Conservation (phyloP, 2,888 invertebrate species). For the Synergus japonicus region DNA sequence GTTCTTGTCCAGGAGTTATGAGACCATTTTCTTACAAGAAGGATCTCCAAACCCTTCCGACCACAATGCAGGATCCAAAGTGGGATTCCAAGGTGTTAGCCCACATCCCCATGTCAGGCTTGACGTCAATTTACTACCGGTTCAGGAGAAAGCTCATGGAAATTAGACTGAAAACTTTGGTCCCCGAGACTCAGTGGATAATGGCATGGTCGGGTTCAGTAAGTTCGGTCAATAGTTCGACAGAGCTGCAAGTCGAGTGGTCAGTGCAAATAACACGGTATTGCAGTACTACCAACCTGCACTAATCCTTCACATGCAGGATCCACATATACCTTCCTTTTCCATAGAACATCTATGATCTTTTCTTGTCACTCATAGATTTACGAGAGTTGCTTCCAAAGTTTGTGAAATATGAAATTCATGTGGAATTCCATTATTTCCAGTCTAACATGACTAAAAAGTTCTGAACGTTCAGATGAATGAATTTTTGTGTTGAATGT, state of each 20-base stretch:
- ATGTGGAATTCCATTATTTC: background rate
- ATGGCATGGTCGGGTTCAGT: slow-evolving; percentile 37
- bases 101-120: slow-evolving; percentile 34
- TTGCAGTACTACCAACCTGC: slow-evolving; percentile 22
- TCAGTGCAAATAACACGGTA: slow-evolving; percentile 39
- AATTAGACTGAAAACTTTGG: slow-evolving; percentile 43
- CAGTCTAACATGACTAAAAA: background rate
- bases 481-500: background rate
- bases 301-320: slow-evolving; percentile 9
- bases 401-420: background rate
- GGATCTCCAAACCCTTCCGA: background rate
- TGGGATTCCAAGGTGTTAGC: slow-evolving; percentile 10
- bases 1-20: background rate
- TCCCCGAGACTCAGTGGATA: slow-evolving; percentile 33
- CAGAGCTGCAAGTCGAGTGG: slow-evolving; percentile 34
- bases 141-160: slow-evolving; percentile 33
- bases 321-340: background rate
- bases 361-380: background rate
- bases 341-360: background rate
- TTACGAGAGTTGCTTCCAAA: background rate
- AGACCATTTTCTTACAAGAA: background rate
- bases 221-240: slow-evolving; percentile 43
- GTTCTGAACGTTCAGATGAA: too few relatives aligned
- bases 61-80: slow-evolving; percentile 10
- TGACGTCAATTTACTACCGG: slow-evolving; percentile 33